Percentiles rank a stretch among this genome's conserved stretches.
Evolutionary conservation across 2,888 invertebrate genomes (phyloP).

Genomic region (Cylindroiulus punctatus): DNA sequence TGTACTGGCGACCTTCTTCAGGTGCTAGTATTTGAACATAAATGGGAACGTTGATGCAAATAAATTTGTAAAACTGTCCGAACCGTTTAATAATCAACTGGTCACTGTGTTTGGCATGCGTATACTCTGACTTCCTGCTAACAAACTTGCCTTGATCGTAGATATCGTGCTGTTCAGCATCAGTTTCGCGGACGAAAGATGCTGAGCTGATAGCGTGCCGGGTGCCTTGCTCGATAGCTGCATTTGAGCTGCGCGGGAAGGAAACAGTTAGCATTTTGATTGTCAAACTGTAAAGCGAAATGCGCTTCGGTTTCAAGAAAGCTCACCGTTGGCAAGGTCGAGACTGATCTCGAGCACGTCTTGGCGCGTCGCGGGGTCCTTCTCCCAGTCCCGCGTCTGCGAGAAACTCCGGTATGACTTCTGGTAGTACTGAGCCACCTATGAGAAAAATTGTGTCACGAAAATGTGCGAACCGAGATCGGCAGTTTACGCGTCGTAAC

Average conservation of each 20-base stretch:
- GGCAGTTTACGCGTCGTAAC: not conserved
- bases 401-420: conserved; percentile 22
- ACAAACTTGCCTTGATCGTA: conserved; percentile 45
- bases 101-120: no score
- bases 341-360: conserved; percentile 31
- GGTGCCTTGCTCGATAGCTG: not conserved
- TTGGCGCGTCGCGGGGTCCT: not conserved
- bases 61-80: no score
- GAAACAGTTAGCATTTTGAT: no score
- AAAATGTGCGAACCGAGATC: not conserved
- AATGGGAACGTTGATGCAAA: no score
- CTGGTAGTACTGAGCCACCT: conserved; percentile 48
- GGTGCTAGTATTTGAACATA: no score
- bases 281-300: not conserved
- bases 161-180: conserved; percentile 52
- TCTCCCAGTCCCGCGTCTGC: not conserved
- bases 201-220: not conserved
- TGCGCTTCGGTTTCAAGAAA: not conserved
- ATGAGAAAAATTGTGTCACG: not conserved
- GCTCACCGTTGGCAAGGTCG: conserved; percentile 45
- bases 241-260: not conserved
- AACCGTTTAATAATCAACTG: no score
- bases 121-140: not conserved
- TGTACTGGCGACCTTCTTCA: no score
- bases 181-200: conserved; percentile 31